Evolutionary conservation across 2,888 invertebrate species (phyloP).

Genomic region (Lasioglossum morio): DNA sequence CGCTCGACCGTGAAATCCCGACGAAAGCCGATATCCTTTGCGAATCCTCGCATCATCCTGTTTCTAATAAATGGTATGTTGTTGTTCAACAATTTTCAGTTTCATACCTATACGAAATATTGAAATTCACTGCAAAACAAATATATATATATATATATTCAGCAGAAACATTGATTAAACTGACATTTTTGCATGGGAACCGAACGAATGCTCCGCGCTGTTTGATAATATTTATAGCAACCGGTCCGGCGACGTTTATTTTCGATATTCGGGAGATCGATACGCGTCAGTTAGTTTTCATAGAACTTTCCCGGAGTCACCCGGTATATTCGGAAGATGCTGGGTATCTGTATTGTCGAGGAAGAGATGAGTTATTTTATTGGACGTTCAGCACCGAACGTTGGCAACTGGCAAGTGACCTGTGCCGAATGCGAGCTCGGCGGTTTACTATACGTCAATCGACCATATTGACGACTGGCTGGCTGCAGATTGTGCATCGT

Average conservation of each 20-base stretch:
- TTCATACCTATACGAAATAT: background rate
- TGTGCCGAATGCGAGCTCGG: background rate
- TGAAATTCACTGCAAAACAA: background rate
- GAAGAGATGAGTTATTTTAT: conserved; percentile 5
- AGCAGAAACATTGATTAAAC: background rate
- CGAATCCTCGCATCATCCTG: background rate
- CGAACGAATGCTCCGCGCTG: background rate
- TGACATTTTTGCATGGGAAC: background rate
- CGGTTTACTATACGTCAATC: conserved; percentile 9
- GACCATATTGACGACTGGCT: conserved; percentile 3
- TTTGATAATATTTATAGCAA: background rate
- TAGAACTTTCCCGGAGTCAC: background rate
- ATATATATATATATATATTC: background rate
- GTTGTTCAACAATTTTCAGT: background rate
- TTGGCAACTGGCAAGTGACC: conserved; percentile 5
- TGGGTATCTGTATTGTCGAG: background rate
- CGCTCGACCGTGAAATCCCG: background rate
- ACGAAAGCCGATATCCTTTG: background rate
- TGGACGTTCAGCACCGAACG: background rate
- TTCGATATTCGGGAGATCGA: background rate
- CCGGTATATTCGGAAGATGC: background rate
- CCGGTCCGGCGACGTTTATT: background rate
- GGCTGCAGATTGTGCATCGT: background rate
- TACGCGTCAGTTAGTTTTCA: background rate
- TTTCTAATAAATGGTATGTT: background rate